Evolutionary conservation across 2,113 vertebrate genomes (phyloP).

Genomic region (Podarcis muralis): DNA sequence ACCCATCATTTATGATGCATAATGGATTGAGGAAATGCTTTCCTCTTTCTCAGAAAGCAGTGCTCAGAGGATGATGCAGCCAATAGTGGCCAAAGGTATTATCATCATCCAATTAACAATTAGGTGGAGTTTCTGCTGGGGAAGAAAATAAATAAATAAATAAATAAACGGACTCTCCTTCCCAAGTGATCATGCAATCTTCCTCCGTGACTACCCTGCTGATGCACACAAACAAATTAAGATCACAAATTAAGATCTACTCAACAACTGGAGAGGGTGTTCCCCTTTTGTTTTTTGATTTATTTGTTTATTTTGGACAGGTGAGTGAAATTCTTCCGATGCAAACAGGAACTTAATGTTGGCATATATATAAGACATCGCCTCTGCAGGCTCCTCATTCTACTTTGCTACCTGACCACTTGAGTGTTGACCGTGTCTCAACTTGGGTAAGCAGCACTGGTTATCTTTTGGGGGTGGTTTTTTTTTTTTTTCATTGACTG

Average conservation of each 20-base stretch:
- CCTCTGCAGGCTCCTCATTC: background rate
- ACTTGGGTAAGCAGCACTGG: background rate
- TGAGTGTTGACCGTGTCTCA: background rate
- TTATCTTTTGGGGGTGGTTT: too few species aligned
- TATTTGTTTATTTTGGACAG: background rate
- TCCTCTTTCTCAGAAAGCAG: background rate
- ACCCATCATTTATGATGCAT: too few species aligned
- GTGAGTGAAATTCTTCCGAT: background rate
- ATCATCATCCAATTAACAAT: background rate
- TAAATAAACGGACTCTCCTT: background rate
- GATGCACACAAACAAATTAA: background rate
- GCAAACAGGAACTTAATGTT: background rate
- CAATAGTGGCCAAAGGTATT: background rate
- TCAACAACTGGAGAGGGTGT: background rate
- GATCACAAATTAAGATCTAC: background rate
- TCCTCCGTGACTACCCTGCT: background rate
- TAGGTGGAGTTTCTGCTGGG: background rate
- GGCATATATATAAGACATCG: background rate
- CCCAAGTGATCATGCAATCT: background rate
- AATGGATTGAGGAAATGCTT: background rate
- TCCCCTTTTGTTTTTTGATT: background rate
- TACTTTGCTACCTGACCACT: background rate
- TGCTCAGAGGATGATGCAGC: background rate
- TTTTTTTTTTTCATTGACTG: too few species aligned
- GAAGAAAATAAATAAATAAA: background rate